Percentiles rank a stretch among this genome's conserved stretches.
These are phyloP conservation scores for Halcyon leucocephala DNA, from an alignment of 2,797 vertebrate species.

Conservation along the genomic window DNA sequence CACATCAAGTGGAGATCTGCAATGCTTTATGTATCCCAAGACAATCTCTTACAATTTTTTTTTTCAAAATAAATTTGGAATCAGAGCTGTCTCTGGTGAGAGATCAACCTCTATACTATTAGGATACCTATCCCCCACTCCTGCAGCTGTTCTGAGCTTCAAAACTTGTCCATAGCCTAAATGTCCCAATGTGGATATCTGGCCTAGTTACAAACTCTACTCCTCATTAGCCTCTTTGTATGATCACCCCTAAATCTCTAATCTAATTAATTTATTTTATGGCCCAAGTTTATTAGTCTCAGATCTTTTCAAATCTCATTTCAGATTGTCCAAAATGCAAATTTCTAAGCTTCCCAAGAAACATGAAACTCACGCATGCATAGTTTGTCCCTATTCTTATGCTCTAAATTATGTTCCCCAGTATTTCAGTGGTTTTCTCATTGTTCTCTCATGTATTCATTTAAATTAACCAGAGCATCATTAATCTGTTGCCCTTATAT, in stretches of 20 bases:
- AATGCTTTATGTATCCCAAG: neutral
- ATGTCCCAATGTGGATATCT: conserved; percentile 23
- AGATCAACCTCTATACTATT: neutral
- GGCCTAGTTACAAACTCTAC: conserved; percentile 64
- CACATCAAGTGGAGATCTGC: neutral
- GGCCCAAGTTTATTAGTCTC: neutral
- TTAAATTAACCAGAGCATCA: neutral
- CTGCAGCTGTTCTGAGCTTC: conserved; percentile 24
- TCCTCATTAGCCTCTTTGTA: conserved; percentile 40
- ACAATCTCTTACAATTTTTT: neutral
- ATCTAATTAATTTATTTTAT: conserved; percentile 69
- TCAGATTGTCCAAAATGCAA: neutral
- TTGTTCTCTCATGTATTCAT: neutral
- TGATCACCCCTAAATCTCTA: conserved; percentile 51
- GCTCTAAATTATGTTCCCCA: neutral
- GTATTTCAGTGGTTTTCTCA: neutral
- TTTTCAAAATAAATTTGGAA: neutral
- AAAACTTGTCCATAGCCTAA: neutral
- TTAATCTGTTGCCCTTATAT: too few relatives aligned
- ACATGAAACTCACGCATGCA: neutral
- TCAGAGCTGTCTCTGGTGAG: neutral
- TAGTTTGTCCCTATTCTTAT: neutral
- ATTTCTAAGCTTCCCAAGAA: neutral
- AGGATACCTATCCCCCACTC: neutral
- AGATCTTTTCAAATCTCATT: conserved; percentile 35